Base-by-base conservation (phyloP, 2,797 vertebrate species). In the Chaetodon trifasciatus region DNA sequence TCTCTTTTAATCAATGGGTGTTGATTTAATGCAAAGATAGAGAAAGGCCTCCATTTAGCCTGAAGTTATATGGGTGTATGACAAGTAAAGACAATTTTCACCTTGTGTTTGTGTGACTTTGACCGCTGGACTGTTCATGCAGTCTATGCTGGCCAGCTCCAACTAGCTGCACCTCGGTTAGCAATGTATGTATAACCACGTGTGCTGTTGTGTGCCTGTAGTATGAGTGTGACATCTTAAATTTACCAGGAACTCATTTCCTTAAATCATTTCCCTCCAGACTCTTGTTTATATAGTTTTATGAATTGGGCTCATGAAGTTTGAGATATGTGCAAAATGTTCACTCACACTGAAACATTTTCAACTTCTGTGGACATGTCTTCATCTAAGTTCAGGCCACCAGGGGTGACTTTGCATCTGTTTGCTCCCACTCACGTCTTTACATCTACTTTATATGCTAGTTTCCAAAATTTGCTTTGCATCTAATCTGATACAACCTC, bases 1-100 rank as follows among this genome's bases (percentile, higher is more conserved):
- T 83, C 75, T 82, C 75, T 79, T 81, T 70, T 47, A 81, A 86
- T 88, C 85, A 84, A 57, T 79, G n/a, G 6, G 2, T 71, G 15
- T 57, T 82, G 52, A 61, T 82, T 85, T 79, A 79, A 81, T 71
- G 40, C 39, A 23, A 62, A 21, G 47, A 52, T 42, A 11, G 44
- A 46, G 50, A 78, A 63, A 56, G n/a, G n/a, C 6, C 57, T 75
- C 57, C 15, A 40, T 75, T 73, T 32, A 71, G 57, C 50, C 58
- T 24, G 40, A 53, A 72, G 72, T 32, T 49, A 47, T 24, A 42
- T 3, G 3, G 37, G 35, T 23, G 32, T 55, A 37, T 75, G 19
- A 49, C 23, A 60, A 56, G 23, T 42, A 3, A 68, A 58, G 21
- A 60, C 4, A n/a, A 11, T 73, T 53, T 60, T 72, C 23, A 49